A percentile compares a stretch with the other conserved stretches of the same genome.
phyloP scores from a whole-genome alignment of 2,113 vertebrate species.

The Saguinus midas region DNA sequence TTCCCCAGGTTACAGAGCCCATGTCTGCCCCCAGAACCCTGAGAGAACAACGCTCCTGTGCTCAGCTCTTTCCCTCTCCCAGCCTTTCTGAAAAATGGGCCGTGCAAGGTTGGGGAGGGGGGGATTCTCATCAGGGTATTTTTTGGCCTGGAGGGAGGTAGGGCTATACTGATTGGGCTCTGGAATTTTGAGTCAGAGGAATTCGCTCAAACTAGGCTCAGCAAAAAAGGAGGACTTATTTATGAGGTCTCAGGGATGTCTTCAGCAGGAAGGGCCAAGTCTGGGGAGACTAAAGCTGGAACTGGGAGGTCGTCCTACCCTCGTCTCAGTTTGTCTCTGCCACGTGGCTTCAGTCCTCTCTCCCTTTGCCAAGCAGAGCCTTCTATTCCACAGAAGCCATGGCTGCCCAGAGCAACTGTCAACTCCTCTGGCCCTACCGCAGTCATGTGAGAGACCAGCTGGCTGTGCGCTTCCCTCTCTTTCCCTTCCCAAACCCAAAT shows the following conservation, averaged over 20 bases:
- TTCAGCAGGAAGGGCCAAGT: background rate
- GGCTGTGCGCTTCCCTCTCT: background rate
- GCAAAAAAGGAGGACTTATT: background rate
- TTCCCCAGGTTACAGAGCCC: background rate
- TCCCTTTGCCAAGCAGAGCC: background rate
- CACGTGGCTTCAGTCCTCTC: background rate
- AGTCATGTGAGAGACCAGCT: background rate
- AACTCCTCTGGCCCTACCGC: background rate
- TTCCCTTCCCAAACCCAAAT: background rate
- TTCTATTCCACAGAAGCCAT: background rate
- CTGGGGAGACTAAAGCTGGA: background rate
- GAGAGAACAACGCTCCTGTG: rapidly evolving
- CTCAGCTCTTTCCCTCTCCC: background rate
- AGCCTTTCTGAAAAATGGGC: background rate
- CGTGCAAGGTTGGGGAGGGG: background rate
- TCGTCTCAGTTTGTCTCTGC: background rate
- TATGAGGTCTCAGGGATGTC: rapidly evolving
- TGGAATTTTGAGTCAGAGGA: background rate
- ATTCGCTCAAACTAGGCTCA: background rate
- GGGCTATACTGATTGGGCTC: background rate
- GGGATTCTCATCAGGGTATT: rapidly evolving
- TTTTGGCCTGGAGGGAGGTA: background rate
- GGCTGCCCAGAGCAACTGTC: background rate
- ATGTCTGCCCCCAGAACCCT: background rate
- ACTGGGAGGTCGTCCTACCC: background rate